Evolutionary conservation across 1,140 invertebrate genomes (phyloP), one percentile per base, ranked within the genome.

Genomic region (Propsilocerus akamusi): DNA sequence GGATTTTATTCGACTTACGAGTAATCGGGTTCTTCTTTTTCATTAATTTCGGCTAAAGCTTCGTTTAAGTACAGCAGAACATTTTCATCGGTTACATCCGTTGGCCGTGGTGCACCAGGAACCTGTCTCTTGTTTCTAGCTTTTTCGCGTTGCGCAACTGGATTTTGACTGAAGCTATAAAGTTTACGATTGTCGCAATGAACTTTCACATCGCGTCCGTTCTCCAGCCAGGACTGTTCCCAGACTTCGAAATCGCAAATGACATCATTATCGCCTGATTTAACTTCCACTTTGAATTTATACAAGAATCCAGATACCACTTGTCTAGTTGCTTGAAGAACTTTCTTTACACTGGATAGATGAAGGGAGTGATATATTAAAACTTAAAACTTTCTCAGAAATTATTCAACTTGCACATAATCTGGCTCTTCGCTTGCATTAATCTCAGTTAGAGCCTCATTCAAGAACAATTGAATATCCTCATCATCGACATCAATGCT

Each of bases 181-280:
- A 30, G 28, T n/a, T 30, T 30, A 3, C 28, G 10, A 30, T 68
- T 63, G 46, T 67, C 56, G 50, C 75, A 77, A 6, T 61, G 59
- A 0, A 76, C 65, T 4, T 65, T 67, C 14, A 75, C 70, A 28
- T 71, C 52, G 30, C 52, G 63, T 2, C 66, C 71, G n/a, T 72
- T 59, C 26, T 72, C 60, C 3, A 74, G 5, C 80, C 78, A 82
- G 3, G 76, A 66, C 51, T 70, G 67, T 41, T 79, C 75, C 71
- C 70, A 77, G 32, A 79, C 60, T 11, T 62, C 62, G 2, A 80
- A 62, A 3, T 68, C 46, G 53, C 79, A 83, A 37, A 69, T 49
- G 48, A 58, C 50, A 50, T 56, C 34, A 52, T 70, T 70, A 52
- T 65, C 57, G 37, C 63, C 66, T 5, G 59, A 52, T 4, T 62